These are phyloP conservation scores for Platysteira castanea DNA, from an alignment of 2,113 vertebrate genomes.

Conservation along the genomic window DNA sequence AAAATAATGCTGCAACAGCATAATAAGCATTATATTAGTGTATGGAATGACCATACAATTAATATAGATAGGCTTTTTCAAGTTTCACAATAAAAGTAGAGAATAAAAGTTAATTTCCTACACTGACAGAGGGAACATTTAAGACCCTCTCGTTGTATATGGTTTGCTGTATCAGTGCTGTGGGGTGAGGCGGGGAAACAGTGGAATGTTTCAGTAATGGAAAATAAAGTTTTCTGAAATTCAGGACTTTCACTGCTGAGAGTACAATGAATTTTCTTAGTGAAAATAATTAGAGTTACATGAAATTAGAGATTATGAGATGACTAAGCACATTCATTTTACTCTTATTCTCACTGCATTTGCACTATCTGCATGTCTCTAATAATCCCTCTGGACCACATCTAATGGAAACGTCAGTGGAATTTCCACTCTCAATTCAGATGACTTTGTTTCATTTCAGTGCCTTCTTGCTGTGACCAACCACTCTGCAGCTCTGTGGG, in stretches of 20 bases:
- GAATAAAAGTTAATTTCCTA: neutral
- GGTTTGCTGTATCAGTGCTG: neutral
- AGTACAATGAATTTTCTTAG: neutral
- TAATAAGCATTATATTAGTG: neutral
- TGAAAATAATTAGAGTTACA: neutral
- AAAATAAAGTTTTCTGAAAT: neutral
- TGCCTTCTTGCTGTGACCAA: neutral
- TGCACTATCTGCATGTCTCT: neutral
- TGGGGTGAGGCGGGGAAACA: neutral
- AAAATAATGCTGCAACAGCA: slow-evolving; percentile 24
- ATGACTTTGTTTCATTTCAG: neutral
- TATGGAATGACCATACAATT: neutral
- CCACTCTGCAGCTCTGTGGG: fast-evolving
- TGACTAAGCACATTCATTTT: neutral
- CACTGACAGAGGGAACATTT: neutral
- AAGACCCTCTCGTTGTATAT: neutral
- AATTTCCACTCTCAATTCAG: neutral
- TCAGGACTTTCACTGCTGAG: neutral
- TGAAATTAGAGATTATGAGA: neutral
- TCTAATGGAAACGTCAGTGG: neutral
- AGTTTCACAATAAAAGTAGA: neutral
- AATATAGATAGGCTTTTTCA: neutral
- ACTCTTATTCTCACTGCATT: neutral
- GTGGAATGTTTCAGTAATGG: neutral
- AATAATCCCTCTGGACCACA: neutral